Base-by-base conservation (phyloP, 2,113 vertebrate genomes). In the Mionectes macconnelli region DNA sequence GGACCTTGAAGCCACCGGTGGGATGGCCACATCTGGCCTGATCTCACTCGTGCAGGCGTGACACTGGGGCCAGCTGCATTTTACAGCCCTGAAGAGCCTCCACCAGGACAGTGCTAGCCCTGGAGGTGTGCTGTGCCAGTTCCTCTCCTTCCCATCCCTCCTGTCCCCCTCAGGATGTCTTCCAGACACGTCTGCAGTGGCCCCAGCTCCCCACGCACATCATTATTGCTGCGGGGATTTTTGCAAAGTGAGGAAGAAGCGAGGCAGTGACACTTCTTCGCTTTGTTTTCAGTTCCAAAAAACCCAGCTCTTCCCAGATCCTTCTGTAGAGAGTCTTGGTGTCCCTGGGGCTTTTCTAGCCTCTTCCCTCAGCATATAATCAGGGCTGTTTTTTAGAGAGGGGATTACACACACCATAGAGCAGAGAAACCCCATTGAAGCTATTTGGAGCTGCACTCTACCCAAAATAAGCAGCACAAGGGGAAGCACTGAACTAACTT, bases 1-100 rank as follows among this genome's bases (percentile, higher is more conserved):
- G 40, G 44, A 64, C 53, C 63, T 39, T 1, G 2, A 56, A 49
- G 17, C 4, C 44, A 9, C 8, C 0, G 0, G 7, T 21, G 49
- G 30, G 44, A 17, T 0, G 2, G 16, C 24, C 50, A 59, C 49
- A 17, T 11, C 33, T 45, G 62, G 12, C n/a, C 27, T 7, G 2
- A 73, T 9, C 37, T 81, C 27, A 10, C 23, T 33, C 0, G 0
- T 23, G 40, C 5, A 19, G 66, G 7, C 10, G 5, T 2, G 21
- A 64, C 14, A 8, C 49, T 28, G 40, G 4, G 53, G 13, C 55
- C 78, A 73, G 37, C 40, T 40, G 28, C 7, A 3, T 33, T 73
- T 8, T 33, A 20, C 12, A 66, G 72, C 67, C 42, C 63, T 60
- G 27, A 31, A 8, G 64, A 91, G 24, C 64, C 49, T n/a, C 47